phyloP scores from a whole-genome alignment of 2,888 invertebrate genomes.

The Agrochola lota region DNA sequence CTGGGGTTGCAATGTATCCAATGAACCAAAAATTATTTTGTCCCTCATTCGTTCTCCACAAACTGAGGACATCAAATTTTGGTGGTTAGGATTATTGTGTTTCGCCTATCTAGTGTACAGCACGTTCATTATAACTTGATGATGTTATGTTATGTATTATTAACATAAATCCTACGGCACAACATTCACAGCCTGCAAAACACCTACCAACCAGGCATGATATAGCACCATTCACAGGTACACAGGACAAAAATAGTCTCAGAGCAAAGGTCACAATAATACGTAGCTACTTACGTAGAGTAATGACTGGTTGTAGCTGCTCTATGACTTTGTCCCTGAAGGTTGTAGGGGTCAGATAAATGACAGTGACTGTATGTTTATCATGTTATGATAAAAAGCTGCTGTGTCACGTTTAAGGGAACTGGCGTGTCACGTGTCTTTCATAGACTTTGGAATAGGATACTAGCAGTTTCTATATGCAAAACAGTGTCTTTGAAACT shows the following conservation, averaged over 20 bases:
- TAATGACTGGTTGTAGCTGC: slow-evolving; percentile 47
- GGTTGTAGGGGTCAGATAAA: slow-evolving; percentile 40
- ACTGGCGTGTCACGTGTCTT: neutral
- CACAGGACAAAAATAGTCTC: slow-evolving; percentile 18
- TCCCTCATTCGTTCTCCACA: neutral
- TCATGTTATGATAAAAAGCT: slow-evolving; percentile 34
- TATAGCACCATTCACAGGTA: neutral
- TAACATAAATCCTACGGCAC: neutral
- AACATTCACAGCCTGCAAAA: neutral
- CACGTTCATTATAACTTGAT: too few species aligned
- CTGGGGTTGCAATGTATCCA: neutral
- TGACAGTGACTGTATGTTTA: neutral
- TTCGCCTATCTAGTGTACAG: too few species aligned
- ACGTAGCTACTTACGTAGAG: slow-evolving; percentile 14
- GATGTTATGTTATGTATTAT: neutral
- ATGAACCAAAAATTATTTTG: neutral
- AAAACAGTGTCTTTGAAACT: neutral
- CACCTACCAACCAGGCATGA: neutral
- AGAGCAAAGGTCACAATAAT: slow-evolving; percentile 42
- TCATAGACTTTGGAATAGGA: slow-evolving; percentile 9
- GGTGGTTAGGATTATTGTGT: too few species aligned
- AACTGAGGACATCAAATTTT: neutral
- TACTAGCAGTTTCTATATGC: neutral
- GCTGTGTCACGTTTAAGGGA: slow-evolving; percentile 28
- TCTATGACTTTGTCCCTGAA: slow-evolving; percentile 33